Percentiles rank a stretch among this genome's conserved stretches.
These are phyloP conservation scores for Plumapathes pennacea DNA, from an alignment of 92 coral and sea anemone genomes.

Conservation along the genomic window DNA sequence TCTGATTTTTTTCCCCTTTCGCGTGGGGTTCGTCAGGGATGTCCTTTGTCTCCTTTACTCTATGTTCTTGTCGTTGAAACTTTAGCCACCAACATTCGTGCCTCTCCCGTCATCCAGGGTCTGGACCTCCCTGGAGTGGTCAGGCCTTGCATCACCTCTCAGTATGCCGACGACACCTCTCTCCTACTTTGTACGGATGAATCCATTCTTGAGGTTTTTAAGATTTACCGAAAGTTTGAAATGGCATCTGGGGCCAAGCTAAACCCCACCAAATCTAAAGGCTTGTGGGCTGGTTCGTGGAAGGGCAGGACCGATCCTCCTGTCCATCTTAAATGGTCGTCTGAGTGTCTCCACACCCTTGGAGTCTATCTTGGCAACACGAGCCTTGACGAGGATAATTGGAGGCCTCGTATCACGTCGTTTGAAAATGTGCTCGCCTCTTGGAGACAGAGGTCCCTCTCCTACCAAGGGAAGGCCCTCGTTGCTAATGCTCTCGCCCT, in stretches of 20 bases:
- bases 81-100: neutral
- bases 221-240: constrained; percentile 1
- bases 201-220: neutral
- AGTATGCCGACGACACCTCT: constrained; percentile 55
- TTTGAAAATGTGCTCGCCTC: neutral
- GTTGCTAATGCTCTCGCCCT: constrained; percentile 20
- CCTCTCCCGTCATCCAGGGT: neutral
- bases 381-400: neutral
- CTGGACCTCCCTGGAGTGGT: neutral
- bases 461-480: constrained; percentile 15
- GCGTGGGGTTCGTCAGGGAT: constrained; percentile 11
- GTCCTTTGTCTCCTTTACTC: constrained; percentile 13
- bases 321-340: neutral
- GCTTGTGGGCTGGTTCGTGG: constrained; percentile 13
- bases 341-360: neutral
- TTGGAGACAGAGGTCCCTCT: constrained; percentile 15
- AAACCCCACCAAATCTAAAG: constrained; percentile 9
- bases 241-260: constrained; percentile 26
- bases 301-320: neutral
- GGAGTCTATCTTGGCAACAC: constrained; percentile 13
- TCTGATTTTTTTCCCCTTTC: constrained; percentile 1
- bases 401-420: neutral
- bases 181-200: constrained; percentile 21
- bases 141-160: constrained; percentile 1
- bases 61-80: neutral